Evolutionary conservation across 2,113 vertebrate species (phyloP).

Genomic region (Mixornis gularis): DNA sequence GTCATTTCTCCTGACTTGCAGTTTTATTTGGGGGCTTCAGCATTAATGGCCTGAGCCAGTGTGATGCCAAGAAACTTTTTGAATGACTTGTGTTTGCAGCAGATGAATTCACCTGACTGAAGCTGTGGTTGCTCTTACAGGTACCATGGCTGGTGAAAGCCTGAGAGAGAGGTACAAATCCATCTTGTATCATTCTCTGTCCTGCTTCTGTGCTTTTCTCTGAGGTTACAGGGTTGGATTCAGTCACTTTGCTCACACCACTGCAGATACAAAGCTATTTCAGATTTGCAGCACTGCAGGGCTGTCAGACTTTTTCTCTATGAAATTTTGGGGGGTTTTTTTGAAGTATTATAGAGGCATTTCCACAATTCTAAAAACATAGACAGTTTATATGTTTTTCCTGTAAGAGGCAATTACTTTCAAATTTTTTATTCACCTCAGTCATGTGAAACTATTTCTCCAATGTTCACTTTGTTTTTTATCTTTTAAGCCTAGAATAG

Average conservation of each 20-base stretch:
- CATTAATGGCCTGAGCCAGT: not conserved
- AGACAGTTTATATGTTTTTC: not conserved
- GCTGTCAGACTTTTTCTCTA: not conserved
- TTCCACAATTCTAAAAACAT: not conserved
- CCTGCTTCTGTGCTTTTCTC: not conserved
- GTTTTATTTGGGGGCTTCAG: not conserved
- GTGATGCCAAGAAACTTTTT: not conserved
- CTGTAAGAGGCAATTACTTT: not conserved
- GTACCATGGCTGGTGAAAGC: not conserved
- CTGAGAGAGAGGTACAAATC: not conserved
- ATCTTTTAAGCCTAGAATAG: not conserved
- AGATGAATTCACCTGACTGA: not conserved
- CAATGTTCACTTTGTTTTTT: not conserved
- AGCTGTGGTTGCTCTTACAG: not conserved
- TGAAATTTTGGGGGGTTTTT: not conserved
- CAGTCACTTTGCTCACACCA: not conserved
- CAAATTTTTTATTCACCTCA: not conserved
- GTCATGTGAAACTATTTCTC: not conserved
- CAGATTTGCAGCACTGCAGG: not conserved
- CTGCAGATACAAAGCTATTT: accelerated
- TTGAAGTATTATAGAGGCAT: not conserved
- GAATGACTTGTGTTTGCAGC: not conserved
- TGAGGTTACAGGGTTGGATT: accelerated
- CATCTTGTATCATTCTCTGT: accelerated
- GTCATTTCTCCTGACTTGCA: not conserved